Percentiles rank a stretch among this genome's conserved stretches.
Conservation (phyloP, 2,113 vertebrate genomes). For the Nannospalax galili region DNA sequence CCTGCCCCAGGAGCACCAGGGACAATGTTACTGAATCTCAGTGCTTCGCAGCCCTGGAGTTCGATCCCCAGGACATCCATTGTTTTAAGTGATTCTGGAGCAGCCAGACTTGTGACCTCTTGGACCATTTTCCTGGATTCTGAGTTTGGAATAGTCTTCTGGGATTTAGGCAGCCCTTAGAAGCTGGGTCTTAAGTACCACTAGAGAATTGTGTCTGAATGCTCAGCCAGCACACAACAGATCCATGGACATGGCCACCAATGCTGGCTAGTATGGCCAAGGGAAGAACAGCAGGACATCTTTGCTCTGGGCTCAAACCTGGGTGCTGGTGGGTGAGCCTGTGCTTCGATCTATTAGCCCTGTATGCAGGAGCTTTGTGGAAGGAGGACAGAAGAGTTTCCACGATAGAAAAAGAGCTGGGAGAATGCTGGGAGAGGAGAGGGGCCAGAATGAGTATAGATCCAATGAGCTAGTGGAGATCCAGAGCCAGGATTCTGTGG, state of each 20-base stretch:
- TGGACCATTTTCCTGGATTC: neutral
- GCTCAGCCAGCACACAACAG: fast-evolving
- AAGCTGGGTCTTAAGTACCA: neutral
- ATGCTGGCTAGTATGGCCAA: fast-evolving
- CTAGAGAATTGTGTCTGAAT: neutral
- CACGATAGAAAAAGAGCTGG: neutral
- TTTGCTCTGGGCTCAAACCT: too few relatives aligned
- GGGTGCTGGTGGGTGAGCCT: neutral
- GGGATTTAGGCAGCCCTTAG: neutral
- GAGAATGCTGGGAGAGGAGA: neutral
- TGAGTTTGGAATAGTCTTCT: neutral
- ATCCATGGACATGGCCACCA: neutral
- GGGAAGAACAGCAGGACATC: neutral
- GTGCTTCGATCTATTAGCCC: neutral
- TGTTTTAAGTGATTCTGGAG: neutral
- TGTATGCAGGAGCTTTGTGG: too few relatives aligned
- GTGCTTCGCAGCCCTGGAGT: neutral
- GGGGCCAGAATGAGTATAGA: neutral
- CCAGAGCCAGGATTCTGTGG: neutral
- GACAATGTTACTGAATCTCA: neutral
- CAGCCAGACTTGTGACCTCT: neutral
- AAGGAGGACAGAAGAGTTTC: neutral
- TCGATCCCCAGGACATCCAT: too few relatives aligned
- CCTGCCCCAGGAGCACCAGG: neutral
- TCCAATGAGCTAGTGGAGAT: fast-evolving